These are phyloP conservation scores for Fulica atra DNA, from an alignment of 2,113 vertebrate genomes.

Conservation along the genomic window DNA sequence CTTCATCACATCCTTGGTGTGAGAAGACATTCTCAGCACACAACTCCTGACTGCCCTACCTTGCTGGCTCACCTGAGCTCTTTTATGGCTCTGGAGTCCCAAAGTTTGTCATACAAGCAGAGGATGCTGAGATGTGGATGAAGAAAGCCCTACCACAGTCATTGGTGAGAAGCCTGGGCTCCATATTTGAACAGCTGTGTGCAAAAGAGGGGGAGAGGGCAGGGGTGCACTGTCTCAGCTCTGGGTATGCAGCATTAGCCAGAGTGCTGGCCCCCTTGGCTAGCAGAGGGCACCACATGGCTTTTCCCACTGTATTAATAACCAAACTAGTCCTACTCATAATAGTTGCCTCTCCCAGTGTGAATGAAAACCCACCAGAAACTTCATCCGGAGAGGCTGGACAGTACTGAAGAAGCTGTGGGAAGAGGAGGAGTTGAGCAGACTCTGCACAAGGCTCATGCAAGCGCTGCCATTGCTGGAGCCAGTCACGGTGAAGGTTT, in stretches of 20 bases:
- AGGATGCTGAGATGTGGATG: neutral
- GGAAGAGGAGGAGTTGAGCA: slow-evolving; percentile 39
- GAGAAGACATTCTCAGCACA: neutral
- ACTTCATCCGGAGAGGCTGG: neutral
- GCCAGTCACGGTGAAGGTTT: slow-evolving; percentile 31
- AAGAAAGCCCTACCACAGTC: neutral
- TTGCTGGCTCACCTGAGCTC: neutral
- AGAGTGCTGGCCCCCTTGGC: neutral
- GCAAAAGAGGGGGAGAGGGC: neutral
- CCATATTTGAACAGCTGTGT: neutral
- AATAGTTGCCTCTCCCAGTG: neutral
- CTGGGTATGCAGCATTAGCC: neutral
- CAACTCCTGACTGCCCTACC: neutral
- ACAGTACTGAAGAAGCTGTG: slow-evolving; percentile 3
- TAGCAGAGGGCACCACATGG: neutral
- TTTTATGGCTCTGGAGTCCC: neutral
- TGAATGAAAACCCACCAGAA: slow-evolving; percentile 36
- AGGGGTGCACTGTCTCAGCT: neutral
- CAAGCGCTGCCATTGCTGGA: neutral
- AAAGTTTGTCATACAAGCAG: neutral
- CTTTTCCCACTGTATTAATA: neutral
- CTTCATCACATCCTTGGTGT: neutral
- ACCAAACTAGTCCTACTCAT: neutral
- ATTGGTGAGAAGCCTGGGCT: neutral
- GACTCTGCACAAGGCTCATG: neutral